Evolutionary conservation across 2,797 vertebrate species (phyloP), one percentile per base, ranked within the genome.

Genomic region (Austrolebias charrua): DNA sequence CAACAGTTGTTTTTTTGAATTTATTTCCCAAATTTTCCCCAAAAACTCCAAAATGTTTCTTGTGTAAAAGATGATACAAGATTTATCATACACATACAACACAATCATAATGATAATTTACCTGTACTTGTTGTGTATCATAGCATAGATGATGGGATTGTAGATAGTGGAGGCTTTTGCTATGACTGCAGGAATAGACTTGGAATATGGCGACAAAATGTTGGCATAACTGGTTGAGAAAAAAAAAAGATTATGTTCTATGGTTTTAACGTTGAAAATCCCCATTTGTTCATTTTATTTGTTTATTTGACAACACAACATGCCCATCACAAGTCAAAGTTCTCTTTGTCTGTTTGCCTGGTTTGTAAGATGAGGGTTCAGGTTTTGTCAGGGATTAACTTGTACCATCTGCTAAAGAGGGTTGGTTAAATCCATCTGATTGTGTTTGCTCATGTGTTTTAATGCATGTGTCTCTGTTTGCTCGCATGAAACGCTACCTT

Each of bases 131-230:
- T 91, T 91, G 80, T 95, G 95, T 79, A 94, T 93, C 74, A 96
- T 95, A 55, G 94, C 94, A 53, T 96, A 96, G 81, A 95, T 95
- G 76, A 96, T 94, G 63, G 95, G 95, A 56, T 96, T 96, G 92
- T 95, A 95, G 84, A 95, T 89, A 5, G 95, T 87, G 12, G 95
- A 96, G 51, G 94, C 92, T 79, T 96, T 96, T 60, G 95, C 95
- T 75, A 96, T 94, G 75, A 96, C 67, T 52, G 94, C 95, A 55
- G 95, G 95, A 45, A 96, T 90, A 7, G 94, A 90, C 83, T 96
- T 96, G 69, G 94, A 93, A 89, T 95, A 95, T 0, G 94, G 94
- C 0, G 93, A 92, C 78, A 96, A 82, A 71, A 88, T 86, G 77
- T 88, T 84, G 40, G 92, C 87, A 55, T 90, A 80, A 46, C 95